These are phyloP conservation scores for Callimorpha dominula DNA, from an alignment of 2,888 invertebrate species.

Conservation along the genomic window DNA sequence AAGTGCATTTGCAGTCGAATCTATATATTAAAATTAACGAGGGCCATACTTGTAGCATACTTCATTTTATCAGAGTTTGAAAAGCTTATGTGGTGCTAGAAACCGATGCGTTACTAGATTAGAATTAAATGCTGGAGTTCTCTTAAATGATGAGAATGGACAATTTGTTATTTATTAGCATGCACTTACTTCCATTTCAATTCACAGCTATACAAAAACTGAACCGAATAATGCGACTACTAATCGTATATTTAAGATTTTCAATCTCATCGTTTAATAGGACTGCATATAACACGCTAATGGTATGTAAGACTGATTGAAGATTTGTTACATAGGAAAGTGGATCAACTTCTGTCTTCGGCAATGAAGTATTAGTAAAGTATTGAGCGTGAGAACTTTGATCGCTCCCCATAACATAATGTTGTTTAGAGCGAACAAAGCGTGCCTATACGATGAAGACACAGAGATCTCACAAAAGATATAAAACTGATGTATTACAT, in stretches of 20 bases:
- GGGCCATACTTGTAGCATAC: constrained; percentile 11
- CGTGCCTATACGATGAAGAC: constrained; percentile 1
- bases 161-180: neutral
- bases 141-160: constrained; percentile 42
- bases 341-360: constrained; percentile 17
- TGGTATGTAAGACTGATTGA: constrained; percentile 71
- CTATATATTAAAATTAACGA: neutral
- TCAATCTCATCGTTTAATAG: constrained; percentile 51
- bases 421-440: neutral
- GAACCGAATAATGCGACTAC: too few relatives aligned
- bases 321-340: constrained; percentile 44
- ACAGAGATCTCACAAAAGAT: neutral
- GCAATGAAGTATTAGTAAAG: constrained; percentile 9
- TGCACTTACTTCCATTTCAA: neutral
- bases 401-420: neutral
- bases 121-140: constrained; percentile 24
- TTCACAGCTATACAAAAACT: too few relatives aligned
- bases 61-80: constrained; percentile 30
- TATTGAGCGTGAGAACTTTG: neutral
- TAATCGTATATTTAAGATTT: neutral
- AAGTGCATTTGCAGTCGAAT: neutral
- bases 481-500: neutral
- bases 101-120: constrained; percentile 54
- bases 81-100: constrained; percentile 76
- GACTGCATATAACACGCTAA: constrained; percentile 64